Base-by-base conservation (phyloP, 2,113 vertebrate species). In the Colossoma macropomum region DNA sequence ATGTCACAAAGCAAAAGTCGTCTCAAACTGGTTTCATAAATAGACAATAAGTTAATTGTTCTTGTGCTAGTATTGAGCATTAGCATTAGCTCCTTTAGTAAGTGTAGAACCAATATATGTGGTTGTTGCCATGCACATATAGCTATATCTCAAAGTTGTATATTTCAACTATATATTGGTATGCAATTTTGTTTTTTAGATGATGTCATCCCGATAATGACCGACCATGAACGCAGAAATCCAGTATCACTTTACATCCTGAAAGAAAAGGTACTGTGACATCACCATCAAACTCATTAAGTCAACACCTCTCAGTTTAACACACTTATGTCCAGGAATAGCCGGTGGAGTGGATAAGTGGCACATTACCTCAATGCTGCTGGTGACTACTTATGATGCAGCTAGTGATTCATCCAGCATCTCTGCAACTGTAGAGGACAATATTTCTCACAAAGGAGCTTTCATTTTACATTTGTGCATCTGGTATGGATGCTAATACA, bases 161-260 rank as follows among this genome's bases (percentile, higher is more conserved):
- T 69, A 38, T 32, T 30, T n/a, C 19, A 28, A 27, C 13, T 17
- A 27, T 10, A 15, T 17, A 41, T 1, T 23, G 5, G 28, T 78
- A 0, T 82, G 62, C 4, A 68, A 23, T 17, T 84, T 32, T 66
- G 21, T 68, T 68, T 62, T 88, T 16, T 84, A 97, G 97, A 92
- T 27, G 95, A 96, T 21, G 86, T 89, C 54, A 83, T 93, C 45
- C 91, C 96, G 0, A 91, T 95, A 81, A 89, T 90, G 0, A 77
- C 89, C 0, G 94, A 96, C 23, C 95, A 93, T 0, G 96, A 96
- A 1, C 92, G 95, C 75, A 95, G 95, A 85, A 96, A 95, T 83
- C 95, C 96, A 0, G 93, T 97, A 50, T 96, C 97, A 5, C 93
- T 98, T 77, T 98, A 98, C 66, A 92, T 98, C 86, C 92, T 98